These are phyloP conservation scores for Cassiopea xamachana DNA, from an alignment of 30 jellyfish, hydroid and myxozoan species.

Conservation along the genomic window DNA sequence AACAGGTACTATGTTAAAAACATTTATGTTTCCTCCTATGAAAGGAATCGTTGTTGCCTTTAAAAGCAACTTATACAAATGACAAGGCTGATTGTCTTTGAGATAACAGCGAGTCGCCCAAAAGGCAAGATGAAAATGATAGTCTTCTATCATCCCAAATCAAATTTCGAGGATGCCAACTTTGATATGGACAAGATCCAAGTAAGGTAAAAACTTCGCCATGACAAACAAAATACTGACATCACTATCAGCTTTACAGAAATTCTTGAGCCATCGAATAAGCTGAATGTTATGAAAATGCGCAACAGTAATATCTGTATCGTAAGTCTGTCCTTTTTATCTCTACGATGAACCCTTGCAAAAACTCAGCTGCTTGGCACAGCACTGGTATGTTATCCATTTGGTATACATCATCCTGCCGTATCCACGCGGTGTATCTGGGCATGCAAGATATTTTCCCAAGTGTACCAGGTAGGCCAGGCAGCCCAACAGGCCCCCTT, in stretches of 20 bases:
- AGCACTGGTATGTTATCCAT: slow-evolving; percentile 47
- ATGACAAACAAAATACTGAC: no score
- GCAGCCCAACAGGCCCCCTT: slow-evolving; percentile 95
- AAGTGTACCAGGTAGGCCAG: slow-evolving; percentile 93
- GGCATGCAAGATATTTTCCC: slow-evolving; percentile 75
- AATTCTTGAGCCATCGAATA: not conserved
- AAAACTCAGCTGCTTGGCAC: slow-evolving; percentile 81
- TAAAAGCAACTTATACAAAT: no score
- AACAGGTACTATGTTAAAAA: no score
- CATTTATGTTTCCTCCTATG: no score
- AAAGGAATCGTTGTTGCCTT: no score
- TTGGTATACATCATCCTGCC: slow-evolving; percentile 72
- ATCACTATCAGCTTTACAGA: not conserved
- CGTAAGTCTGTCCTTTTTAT: slow-evolving; percentile 72
- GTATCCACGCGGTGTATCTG: slow-evolving; percentile 80
- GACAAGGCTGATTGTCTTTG: no score
- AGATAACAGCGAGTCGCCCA: no score
- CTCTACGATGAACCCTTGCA: slow-evolving; percentile 86
- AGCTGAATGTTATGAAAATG: slow-evolving; percentile 30
- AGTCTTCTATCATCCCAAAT: no score
- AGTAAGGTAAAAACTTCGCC: no score
- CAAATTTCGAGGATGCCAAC: no score
- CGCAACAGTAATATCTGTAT: slow-evolving; percentile 82
- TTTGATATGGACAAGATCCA: no score
- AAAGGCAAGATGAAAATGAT: no score